These are phyloP conservation scores for Venusia cambrica DNA, from an alignment of 2,888 invertebrate genomes.

Conservation along the genomic window DNA sequence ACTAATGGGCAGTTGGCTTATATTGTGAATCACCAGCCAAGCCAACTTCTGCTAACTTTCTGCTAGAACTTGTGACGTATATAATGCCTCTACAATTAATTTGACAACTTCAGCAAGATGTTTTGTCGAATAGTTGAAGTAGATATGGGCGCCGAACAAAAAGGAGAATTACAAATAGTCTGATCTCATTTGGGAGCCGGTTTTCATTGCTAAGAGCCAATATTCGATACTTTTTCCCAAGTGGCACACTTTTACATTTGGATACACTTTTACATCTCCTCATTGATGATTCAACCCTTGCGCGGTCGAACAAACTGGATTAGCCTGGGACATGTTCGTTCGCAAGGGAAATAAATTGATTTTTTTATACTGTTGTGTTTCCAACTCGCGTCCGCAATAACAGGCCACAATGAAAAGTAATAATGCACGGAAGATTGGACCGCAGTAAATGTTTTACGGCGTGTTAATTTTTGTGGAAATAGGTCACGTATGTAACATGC, in stretches of 20 bases:
- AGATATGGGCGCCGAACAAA: slow-evolving; percentile 35
- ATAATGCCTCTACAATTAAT: slow-evolving; percentile 19
- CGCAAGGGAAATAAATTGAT: slow-evolving; percentile 77
- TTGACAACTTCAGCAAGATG: slow-evolving; percentile 22
- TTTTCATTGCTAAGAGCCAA: slow-evolving; percentile 64
- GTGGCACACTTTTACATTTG: slow-evolving; percentile 70
- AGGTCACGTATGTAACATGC: slow-evolving; percentile 33
- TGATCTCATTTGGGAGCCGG: slow-evolving; percentile 51
- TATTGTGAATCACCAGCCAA: too few relatives aligned
- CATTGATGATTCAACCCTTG: slow-evolving; percentile 79
- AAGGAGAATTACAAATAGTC: slow-evolving; percentile 54
- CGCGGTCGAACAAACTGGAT: slow-evolving; percentile 78
- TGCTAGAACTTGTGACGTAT: slow-evolving; percentile 7
- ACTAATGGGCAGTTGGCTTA: too few relatives aligned
- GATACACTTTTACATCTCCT: slow-evolving; percentile 71
- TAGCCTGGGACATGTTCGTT: slow-evolving; percentile 74
- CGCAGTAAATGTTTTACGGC: slow-evolving; percentile 45
- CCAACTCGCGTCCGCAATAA: slow-evolving; percentile 64
- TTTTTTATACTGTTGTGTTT: slow-evolving; percentile 65
- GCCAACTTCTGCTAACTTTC: background rate
- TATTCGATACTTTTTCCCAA: slow-evolving; percentile 65
- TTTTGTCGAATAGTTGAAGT: slow-evolving; percentile 26
- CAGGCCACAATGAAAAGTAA: slow-evolving; percentile 68
- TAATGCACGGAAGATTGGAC: slow-evolving; percentile 56
- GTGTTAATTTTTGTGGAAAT: slow-evolving; percentile 32